Percentiles rank a stretch among this genome's conserved stretches.
Evolutionary conservation across 2,113 vertebrate species (phyloP).

Genomic region (Cromileptes altivelis): DNA sequence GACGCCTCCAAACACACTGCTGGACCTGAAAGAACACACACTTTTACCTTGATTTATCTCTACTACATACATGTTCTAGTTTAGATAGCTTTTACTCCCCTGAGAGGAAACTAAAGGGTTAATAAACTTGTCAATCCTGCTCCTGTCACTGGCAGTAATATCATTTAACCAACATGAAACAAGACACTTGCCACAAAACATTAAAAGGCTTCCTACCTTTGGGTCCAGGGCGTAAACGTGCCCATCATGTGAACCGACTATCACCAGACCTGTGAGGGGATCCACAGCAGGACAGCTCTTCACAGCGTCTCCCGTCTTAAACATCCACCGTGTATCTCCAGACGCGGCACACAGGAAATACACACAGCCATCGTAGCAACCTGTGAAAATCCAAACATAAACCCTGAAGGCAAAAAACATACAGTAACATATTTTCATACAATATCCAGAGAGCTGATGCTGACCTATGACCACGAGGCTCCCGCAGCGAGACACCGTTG

Average conservation of each 20-base stretch:
- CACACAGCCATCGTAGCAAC: constrained; percentile 92
- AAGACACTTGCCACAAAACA: background rate
- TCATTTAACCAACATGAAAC: background rate
- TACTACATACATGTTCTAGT: background rate
- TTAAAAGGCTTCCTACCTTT: constrained; percentile 78
- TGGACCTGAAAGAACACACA: constrained; percentile 79
- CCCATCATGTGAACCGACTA: constrained; percentile 94
- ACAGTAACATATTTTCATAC: no score
- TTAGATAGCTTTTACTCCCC: background rate
- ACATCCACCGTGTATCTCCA: constrained; percentile 90
- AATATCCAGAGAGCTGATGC: constrained; percentile 38
- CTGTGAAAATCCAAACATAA: constrained; percentile 69
- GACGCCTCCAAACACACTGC: constrained; percentile 88
- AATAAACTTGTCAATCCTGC: background rate
- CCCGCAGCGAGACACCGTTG: constrained; percentile 91
- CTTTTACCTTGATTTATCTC: background rate
- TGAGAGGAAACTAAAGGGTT: background rate
- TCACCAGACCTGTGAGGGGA: constrained; percentile 86
- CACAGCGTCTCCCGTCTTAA: constrained; percentile 89
- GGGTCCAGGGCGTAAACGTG: constrained; percentile 91
- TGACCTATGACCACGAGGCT: constrained; percentile 90
- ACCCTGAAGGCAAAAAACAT: background rate
- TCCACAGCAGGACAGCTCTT: constrained; percentile 92
- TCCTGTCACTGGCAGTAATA: background rate
- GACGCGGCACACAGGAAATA: constrained; percentile 87